phyloP scores from a whole-genome alignment of 2,113 vertebrate genomes.

The Microtus richardsoni region DNA sequence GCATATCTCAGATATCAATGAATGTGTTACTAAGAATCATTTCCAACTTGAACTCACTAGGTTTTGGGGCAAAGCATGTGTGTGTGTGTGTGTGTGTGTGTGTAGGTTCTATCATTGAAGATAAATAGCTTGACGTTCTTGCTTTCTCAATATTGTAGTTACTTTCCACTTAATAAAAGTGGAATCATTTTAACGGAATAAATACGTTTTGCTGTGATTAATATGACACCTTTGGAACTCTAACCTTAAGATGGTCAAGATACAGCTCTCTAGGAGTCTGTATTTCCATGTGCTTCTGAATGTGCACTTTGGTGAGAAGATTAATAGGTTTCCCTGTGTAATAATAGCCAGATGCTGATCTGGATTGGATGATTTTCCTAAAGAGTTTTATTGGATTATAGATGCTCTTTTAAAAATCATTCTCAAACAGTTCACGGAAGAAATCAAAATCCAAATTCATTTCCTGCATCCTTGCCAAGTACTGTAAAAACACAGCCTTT shows the following conservation, averaged over 20 bases:
- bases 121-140: too few relatives aligned
- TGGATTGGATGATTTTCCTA: not conserved
- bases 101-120: not conserved
- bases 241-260: not conserved
- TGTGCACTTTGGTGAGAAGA: not conserved
- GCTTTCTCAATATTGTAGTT: not conserved
- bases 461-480: slow-evolving; percentile 52
- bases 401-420: not conserved
- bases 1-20: not conserved
- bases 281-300: not conserved
- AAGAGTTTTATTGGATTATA: slow-evolving; percentile 44
- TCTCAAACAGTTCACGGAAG: slow-evolving; percentile 28
- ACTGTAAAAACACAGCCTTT: slow-evolving; percentile 62
- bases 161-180: not conserved
- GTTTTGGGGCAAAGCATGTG: not conserved
- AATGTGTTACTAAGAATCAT: not conserved
- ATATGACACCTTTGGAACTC: not conserved
- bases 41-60: not conserved
- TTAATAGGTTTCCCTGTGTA: not conserved
- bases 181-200: not conserved
- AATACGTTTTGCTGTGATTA: not conserved
- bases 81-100: not conserved
- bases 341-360: not conserved
- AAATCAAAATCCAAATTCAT: slow-evolving; percentile 59
- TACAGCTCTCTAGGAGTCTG: not conserved